Conservation (phyloP, 2,888 invertebrate genomes). For the Xylota segnis region DNA sequence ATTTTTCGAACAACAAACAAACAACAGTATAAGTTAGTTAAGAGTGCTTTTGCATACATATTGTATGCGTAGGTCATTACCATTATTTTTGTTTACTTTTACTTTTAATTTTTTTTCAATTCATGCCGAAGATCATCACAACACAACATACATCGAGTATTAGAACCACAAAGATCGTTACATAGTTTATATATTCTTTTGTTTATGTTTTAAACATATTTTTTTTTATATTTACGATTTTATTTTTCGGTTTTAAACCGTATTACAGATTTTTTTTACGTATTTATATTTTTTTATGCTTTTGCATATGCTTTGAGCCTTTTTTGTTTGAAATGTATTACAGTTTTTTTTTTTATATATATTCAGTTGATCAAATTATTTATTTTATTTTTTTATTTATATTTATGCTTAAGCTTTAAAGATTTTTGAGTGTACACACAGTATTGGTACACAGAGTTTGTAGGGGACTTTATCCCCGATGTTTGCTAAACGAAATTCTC, state of each 20-base stretch:
- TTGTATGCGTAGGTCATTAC: slow-evolving; percentile 33
- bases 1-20: slow-evolving; percentile 33
- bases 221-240: slow-evolving; percentile 40
- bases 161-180: slow-evolving; percentile 63
- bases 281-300: slow-evolving; percentile 50
- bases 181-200: slow-evolving; percentile 37
- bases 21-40: slow-evolving; percentile 57
- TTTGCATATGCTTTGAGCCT: slow-evolving; percentile 64
- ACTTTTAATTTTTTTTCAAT: slow-evolving; percentile 22
- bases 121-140: slow-evolving; percentile 62
- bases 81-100: slow-evolving; percentile 10
- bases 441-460: slow-evolving; percentile 8
- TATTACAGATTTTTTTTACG: slow-evolving; percentile 15
- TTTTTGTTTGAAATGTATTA: slow-evolving; percentile 22
- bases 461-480: slow-evolving; percentile 19
- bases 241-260: slow-evolving; percentile 66
- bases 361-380: slow-evolving; percentile 44
- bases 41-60: slow-evolving; percentile 52
- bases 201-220: slow-evolving; percentile 55
- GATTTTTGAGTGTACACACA: slow-evolving; percentile 22
- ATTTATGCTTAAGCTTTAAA: slow-evolving; percentile 48
- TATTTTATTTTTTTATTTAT: slow-evolving; percentile 47
- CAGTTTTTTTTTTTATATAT: slow-evolving; percentile 21
- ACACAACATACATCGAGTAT: slow-evolving; percentile 67
- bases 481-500: slow-evolving; percentile 43